Percentiles rank a stretch among this genome's conserved stretches.
phyloP scores from a whole-genome alignment of 1,140 invertebrate species.

The Brachionus manjavacas region DNA sequence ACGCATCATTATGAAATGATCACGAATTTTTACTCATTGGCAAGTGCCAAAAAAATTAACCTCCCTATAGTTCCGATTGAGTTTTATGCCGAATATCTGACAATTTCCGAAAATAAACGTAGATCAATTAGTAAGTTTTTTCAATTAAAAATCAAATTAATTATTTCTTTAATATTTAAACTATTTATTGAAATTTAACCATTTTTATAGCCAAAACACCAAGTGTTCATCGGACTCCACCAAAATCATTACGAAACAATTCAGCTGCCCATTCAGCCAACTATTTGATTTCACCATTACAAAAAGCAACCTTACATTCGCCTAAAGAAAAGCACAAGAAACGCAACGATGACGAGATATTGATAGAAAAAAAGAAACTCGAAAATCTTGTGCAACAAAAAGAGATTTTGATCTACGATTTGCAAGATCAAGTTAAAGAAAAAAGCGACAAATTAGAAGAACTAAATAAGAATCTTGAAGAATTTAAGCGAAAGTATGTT shows the following conservation, averaged over 20 bases:
- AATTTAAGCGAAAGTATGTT: slow-evolving; percentile 28
- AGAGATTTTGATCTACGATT: slow-evolving; percentile 6
- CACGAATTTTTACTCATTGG: neutral
- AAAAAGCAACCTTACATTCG: neutral
- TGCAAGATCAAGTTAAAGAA: slow-evolving; percentile 19
- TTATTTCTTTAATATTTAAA: neutral
- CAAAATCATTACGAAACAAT: neutral
- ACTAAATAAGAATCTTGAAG: neutral
- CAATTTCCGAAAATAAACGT: slow-evolving; percentile 20
- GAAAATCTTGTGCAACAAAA: slow-evolving; percentile 31
- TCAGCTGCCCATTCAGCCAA: neutral
- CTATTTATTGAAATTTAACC: neutral
- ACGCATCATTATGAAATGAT: slow-evolving; percentile 10
- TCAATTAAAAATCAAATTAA: neutral
- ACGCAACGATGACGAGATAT: neutral
- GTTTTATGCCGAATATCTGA: slow-evolving; percentile 17
- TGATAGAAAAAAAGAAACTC: slow-evolving; percentile 8
- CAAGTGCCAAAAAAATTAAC: neutral
- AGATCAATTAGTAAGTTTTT: slow-evolving; percentile 16
- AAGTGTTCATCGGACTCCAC: slow-evolving; percentile 7
- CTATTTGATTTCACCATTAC: slow-evolving; percentile 4
- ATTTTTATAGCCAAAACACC: neutral
- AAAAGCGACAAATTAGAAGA: slow-evolving; percentile 21
- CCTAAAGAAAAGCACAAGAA: slow-evolving; percentile 22
- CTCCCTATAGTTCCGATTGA: slow-evolving; percentile 15